Evolutionary conservation across 1,140 invertebrate genomes (phyloP), one percentile per base, ranked within the genome.

Genomic region (Ridgeia piscesae): DNA sequence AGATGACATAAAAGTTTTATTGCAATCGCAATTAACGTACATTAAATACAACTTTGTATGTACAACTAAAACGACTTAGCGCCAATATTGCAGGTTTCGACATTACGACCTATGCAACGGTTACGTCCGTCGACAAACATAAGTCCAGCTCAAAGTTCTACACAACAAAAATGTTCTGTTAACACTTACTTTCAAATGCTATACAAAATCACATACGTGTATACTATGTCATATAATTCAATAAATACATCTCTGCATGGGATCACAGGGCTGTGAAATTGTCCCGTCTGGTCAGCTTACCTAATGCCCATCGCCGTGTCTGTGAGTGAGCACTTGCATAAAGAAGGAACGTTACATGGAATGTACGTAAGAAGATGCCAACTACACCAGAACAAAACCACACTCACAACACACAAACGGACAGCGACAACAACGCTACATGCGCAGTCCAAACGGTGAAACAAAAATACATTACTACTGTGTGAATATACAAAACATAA

Each of bases 151-250:
- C 17, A 21, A 77, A 77, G 42, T 42, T 42, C 42, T 4, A 77
- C 58, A 77, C 58, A 77, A 31, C 58, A 21, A 21, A n/a, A 77
- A 77, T 21, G 4, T 77, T 31, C 58, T 77, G 17, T n/a, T 77
- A 77, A 77, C 58, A 77, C 27, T 77, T 31, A 77, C 58, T 77
- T 27, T 77, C 58, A 77, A 77, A 4, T 31, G 58, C 58, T 77
- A 77, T 77, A 77, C 58, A 77, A 77, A 77, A 77, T 77, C 58
- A 77, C 58, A 77, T 77, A 77, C 27, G 58, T 77, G 58, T 77
- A 77, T 77, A 77, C 11, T 42, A 77, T 77, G 58, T 31, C 58
- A 77, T 77, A 77, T 77, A 17, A 77, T 77, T 77, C 58, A 77
- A 77, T 77, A 77, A 77, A 77, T 77, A 77, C 58, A 21, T 27